Evolutionary conservation across 2,888 invertebrate species (phyloP).

Genomic region (Agrochola macilenta): DNA sequence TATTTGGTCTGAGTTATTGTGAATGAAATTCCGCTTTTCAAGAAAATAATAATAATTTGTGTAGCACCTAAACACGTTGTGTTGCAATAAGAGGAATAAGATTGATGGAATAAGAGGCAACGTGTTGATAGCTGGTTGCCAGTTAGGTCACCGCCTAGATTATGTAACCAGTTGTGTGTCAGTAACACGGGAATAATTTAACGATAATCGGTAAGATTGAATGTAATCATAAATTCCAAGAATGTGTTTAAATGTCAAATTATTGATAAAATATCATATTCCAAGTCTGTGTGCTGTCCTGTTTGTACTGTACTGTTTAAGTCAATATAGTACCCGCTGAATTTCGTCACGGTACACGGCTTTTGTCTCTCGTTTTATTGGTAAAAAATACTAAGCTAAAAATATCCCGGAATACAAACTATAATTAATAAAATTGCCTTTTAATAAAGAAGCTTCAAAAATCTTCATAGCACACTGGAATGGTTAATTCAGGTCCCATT

Average conservation of each 20-base stretch:
- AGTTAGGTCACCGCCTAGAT: constrained; percentile 36
- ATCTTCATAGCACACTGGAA: background rate
- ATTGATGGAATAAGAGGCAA: constrained; percentile 6
- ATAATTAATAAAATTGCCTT: too few relatives aligned
- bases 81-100: too few relatives aligned
- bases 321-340: background rate
- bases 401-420: too few relatives aligned
- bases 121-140: constrained; percentile 17
- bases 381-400: background rate
- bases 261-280: constrained; percentile 41
- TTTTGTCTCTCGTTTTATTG: background rate
- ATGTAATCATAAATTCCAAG: constrained; percentile 37
- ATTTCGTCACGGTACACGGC: background rate
- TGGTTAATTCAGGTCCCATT: background rate
- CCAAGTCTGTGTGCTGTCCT: background rate
- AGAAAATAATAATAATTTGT: too few relatives aligned
- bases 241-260: constrained; percentile 36
- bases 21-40: too few relatives aligned
- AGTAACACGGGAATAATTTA: constrained; percentile 35
- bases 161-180: constrained; percentile 33
- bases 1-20: too few relatives aligned
- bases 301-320: background rate
- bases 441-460: background rate
- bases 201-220: constrained; percentile 41
- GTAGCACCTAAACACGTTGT: too few relatives aligned